Evolutionary conservation across 2,888 invertebrate genomes (phyloP), one percentile per base, ranked within the genome.

Genomic region (Dioctria linearis): DNA sequence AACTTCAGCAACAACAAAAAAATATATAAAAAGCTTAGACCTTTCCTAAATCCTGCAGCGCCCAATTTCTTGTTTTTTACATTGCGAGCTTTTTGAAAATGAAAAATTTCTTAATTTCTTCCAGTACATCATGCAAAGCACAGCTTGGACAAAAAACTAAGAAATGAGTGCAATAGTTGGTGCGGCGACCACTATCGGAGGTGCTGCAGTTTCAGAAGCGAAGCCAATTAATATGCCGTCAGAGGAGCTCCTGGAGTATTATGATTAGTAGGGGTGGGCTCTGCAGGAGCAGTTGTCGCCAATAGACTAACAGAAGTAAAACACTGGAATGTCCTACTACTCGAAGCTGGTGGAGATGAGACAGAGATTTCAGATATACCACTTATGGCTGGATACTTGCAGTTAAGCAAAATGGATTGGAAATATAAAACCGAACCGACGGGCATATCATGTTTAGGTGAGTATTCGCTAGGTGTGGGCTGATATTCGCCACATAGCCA

Each of bases 391-490:
- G 96, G 95, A 0, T 97, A 96, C 86, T 89, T 97, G 78, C 96
- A 97, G 88, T 90, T 96, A 8, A 96, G 95, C 82, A 93, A 95
- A 86, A 90, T 97, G 76, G 97, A 97, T 87, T 97, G 97, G 97
- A 94, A 95, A 86, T 97, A 96, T 87, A 97, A 97, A 89, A 96
- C 96, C 2, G 97, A 97, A 86, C 96, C 97, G 0, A 94, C 95
- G 85, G 94, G 94, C 61, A 94, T 92, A 4, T 92, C 93, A 13
- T 96, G 96, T 87, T 90, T 96, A 86, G 96, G 96, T 95, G 90
- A 87, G n/a, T 37, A 25, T 25, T 25, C 25, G 25, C 25, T 25
- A 25, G 25, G 25, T 2, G 25, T 25, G 25, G 25, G 25, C 25
- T 25, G 25, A 25, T 25, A 25, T 25, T 25, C 25, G 25, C 25